Base-by-base conservation (phyloP, 2,888 invertebrate genomes). In the Cecidostiba fungosa region DNA sequence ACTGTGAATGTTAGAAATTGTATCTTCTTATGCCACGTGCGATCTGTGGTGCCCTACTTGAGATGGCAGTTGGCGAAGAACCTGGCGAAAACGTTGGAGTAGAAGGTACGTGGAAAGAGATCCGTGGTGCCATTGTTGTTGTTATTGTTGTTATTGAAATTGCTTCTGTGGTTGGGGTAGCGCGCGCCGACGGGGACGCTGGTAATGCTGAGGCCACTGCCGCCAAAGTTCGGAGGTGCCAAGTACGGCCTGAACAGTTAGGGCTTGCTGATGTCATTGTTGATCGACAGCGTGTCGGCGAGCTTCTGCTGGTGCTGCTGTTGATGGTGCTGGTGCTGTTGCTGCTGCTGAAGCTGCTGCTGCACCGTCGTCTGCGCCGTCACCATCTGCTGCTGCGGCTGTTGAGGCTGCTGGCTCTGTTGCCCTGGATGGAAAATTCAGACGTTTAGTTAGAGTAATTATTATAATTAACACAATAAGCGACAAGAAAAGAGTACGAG, bases 241-340 rank as follows among this genome's bases (percentile, higher is more conserved):
- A 93, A 89, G 89, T 93, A 93, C 88, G 93, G 93, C 92, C 93
- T 92, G 92, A 93, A 93, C 90, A 93, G 93, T 93, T 93, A 93
- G 92, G 93, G 93, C 91, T 93, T 93, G 89, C 91, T 91, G 89
- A 91, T 92, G 89, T 93, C 93, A 88, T 92, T 93, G 89, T 93
- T 93, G 79, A 93, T 90, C 82, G 93, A 90, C 86, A 93, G 87
- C 85, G 91, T 89, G 77, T 92, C 92, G 88, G 91, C 88, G 82
- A 92, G 89, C 82, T 92, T 92, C 72, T 89, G 89, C 47, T 70
- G 78, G 36, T 84, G 85, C 14, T 78, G 85, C 14, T 73, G 85
- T 8, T 74, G 84, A 0, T 86, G 86, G n/a, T 59, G 84, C 23
- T 74, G 78, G 12, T 79, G 83, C 54, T 39, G 26, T 43, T 39